Evolutionary conservation across 2,888 invertebrate genomes (phyloP), one percentile per base, ranked within the genome.

Genomic region (Brassicogethes aeneus): DNA sequence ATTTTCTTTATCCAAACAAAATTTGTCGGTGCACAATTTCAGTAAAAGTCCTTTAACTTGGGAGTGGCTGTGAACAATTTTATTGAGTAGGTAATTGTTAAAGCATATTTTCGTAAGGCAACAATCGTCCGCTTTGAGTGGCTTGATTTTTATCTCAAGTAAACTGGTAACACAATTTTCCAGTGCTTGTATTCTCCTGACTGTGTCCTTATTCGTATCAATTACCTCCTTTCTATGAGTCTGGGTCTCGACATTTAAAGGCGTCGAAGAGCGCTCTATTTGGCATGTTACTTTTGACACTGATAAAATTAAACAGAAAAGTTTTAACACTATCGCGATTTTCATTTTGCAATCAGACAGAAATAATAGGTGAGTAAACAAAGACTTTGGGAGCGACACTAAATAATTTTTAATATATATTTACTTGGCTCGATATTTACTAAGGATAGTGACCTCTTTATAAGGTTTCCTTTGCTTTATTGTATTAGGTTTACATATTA

Each of bases 21-120:
- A 13, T 12, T 40, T 37, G 38, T 36, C 41, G n/a, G 16, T 39
- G 41, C 51, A 52, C 40, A 48, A 23, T 37, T 46, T 40, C 12
- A 40, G 14, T n/a, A 36, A 33, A 16, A 34, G 34, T 37, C 39
- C 16, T 31, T 17, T 41, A 36, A 34, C 36, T 37, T 34, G 15
- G 2, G 39, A 23, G 29, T 42, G 15, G 17, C 39, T 39, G 10
- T 31, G 17, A 3, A 17, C 16, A 16, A 41, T 41, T 29, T 17
- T 13, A 2, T 38, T 42, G 8, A 31, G 31, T 13, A 17, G 5
- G 15, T 12, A 15, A 16, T 17, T 40, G 16, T 37, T 32, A 0
- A 39, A 38, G 39, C 50, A 50, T 12, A 50, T 41, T 37, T 37
- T 50, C 14, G 41, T 46, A 36, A 50, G 41, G 32, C 50, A 50